phyloP scores from a whole-genome alignment of 1,140 invertebrate species.

The Drosophila ficusphila region DNA sequence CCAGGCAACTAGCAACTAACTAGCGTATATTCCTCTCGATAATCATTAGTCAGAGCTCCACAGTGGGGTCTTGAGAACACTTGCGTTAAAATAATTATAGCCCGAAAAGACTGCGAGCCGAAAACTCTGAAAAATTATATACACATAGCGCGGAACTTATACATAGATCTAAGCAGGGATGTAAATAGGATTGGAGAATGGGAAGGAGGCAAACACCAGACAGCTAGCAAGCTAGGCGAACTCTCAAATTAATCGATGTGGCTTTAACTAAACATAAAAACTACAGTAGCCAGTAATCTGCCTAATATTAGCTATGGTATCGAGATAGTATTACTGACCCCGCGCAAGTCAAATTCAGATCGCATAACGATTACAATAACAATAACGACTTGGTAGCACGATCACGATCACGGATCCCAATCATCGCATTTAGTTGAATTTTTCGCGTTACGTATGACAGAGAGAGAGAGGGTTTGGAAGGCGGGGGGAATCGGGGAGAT shows the following conservation, averaged over 20 bases:
- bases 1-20: conserved; percentile 56
- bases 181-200: conserved; percentile 29
- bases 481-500: conserved; percentile 6
- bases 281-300: conserved; percentile 38
- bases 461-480: background rate
- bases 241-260: conserved; percentile 77
- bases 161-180: conserved; percentile 36
- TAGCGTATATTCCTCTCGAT: conserved; percentile 61
- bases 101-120: conserved; percentile 82
- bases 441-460: conserved; percentile 69
- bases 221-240: conserved; percentile 24
- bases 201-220: conserved; percentile 43
- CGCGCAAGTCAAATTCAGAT: conserved; percentile 72
- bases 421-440: conserved; percentile 73
- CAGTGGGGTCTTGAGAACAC: conserved; percentile 50
- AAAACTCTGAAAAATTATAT: conserved; percentile 81
- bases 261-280: conserved; percentile 76
- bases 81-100: conserved; percentile 70
- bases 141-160: conserved; percentile 55
- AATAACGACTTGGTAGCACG: conserved; percentile 35
- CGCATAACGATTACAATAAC: conserved; percentile 55
- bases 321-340: conserved; percentile 38
- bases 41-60: conserved; percentile 68
- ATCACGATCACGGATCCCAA: conserved; percentile 36
- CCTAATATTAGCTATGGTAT: conserved; percentile 48